Evolutionary conservation across 2,797 vertebrate species (phyloP).

Genomic region (Octomys mimax): DNA sequence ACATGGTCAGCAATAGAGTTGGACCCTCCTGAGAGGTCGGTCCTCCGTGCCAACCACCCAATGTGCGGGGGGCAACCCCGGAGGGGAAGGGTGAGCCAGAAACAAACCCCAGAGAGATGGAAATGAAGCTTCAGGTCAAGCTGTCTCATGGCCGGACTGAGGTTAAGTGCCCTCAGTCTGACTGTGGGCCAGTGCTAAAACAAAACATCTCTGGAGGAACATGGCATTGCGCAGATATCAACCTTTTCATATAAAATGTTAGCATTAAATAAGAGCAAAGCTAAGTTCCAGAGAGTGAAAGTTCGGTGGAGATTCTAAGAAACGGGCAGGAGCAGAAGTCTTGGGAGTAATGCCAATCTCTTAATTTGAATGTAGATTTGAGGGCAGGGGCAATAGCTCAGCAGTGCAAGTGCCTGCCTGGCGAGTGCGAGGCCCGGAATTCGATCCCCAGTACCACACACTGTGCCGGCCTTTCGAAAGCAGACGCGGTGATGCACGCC

Average conservation of each 20-base stretch:
- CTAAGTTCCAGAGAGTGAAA: background rate
- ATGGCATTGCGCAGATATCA: background rate
- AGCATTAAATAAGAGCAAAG: background rate
- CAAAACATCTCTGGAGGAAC: background rate
- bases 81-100: background rate
- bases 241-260: too few relatives aligned
- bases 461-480: too few relatives aligned
- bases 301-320: background rate
- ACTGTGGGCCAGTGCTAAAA: background rate
- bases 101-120: background rate
- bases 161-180: accelerated
- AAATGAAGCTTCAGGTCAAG: background rate
- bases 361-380: background rate
- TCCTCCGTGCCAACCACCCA: background rate
- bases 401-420: too few relatives aligned
- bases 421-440: too few relatives aligned
- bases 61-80: background rate
- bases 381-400: too few relatives aligned
- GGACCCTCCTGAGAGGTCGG: background rate
- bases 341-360: background rate
- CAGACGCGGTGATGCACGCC: too few relatives aligned
- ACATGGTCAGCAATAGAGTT: accelerated
- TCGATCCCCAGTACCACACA: too few relatives aligned
- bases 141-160: background rate
- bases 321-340: background rate